Base-by-base conservation (phyloP, 2,888 invertebrate genomes). In the Seira sanloemensis region DNA sequence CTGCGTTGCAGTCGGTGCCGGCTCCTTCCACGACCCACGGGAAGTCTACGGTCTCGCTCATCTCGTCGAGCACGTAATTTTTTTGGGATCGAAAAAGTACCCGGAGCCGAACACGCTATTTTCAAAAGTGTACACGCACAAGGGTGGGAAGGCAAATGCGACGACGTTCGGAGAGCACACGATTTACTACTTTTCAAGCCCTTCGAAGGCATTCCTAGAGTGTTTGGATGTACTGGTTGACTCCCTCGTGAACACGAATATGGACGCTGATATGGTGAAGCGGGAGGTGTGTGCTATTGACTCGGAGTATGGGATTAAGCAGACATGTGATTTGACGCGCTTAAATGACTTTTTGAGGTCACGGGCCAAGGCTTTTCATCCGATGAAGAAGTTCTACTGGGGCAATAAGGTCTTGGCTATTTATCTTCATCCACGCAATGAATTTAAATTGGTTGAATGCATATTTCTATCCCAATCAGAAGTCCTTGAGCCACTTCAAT, bases 281-380 rank as follows among this genome's bases (percentile, higher is more conserved):
- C 19, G 18, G 50, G 81, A 76, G 24, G 62, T 82, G 4, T 12
- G 71, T n/a, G 76, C 76, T 0, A 19, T 82, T 46, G 81, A 82
- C 50, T 82, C 81, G 0, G 81, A 82, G 21, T 76, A 65, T 27
- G 24, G 50, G 7, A 82, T 76, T 23, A 75, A 82, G 54, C 71
- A 76, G 37, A 71, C 75, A 1, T 26, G 25, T 18, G 81, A 82
- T n/a, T 0, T 68, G 0, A 58, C 37, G 0, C 19, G 74, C 16
- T 16, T 80, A 1, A 23, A n/a, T 5, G 68, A 80, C 37, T 80
- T 80, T 58, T 16, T 74, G n/a, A 19, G 69, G 1, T 54, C 65
- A 1, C 9, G 18, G 0, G 80, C 74, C 2, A 58, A 27, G 50
- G 1, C 0, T 7, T 18, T n/a, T 1, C 80, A 80, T 58, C 80